Conservation (phyloP, 2,113 vertebrate species). For the Spea multiplicata region DNA sequence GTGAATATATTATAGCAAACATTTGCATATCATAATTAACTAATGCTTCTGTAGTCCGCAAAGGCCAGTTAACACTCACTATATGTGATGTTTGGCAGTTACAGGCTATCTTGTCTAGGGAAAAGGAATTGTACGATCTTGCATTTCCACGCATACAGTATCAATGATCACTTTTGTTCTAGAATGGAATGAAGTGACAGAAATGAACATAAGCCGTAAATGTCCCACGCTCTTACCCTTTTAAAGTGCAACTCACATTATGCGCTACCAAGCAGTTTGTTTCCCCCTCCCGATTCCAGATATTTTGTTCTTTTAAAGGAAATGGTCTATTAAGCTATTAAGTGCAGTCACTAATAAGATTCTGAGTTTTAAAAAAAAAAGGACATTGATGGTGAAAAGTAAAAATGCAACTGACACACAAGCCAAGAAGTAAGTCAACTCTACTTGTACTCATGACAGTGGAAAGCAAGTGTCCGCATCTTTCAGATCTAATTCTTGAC, state of each 20-base stretch:
- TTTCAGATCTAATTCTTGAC: not conserved
- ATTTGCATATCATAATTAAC: conserved; percentile 45
- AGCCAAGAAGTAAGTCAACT: not conserved
- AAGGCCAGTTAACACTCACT: conserved; percentile 37
- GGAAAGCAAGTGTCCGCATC: conserved; percentile 2
- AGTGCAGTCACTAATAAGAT: no score
- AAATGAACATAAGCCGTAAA: not conserved
- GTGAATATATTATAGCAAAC: conserved; percentile 36
- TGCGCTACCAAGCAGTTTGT: no score
- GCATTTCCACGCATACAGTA: conserved; percentile 2
- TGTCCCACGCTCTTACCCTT: no score
- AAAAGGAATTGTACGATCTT: not conserved
- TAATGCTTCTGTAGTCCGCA: conserved; percentile 40
- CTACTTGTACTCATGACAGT: not conserved
- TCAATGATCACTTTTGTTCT: not conserved
- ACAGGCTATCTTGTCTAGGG: not conserved
- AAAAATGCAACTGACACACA: not conserved
- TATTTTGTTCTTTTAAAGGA: not conserved
- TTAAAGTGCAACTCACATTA: no score
- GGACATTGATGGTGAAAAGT: not conserved
- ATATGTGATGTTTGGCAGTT: conserved; percentile 26
- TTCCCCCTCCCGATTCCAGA: no score
- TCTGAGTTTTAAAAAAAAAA: not conserved
- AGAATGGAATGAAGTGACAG: not conserved
- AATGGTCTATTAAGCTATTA: not conserved